Percentiles rank a stretch among this genome's conserved stretches.
Conservation (phyloP, 35 echinoderm and acorn worm genomes). For the Heliocidaris tuberculata region DNA sequence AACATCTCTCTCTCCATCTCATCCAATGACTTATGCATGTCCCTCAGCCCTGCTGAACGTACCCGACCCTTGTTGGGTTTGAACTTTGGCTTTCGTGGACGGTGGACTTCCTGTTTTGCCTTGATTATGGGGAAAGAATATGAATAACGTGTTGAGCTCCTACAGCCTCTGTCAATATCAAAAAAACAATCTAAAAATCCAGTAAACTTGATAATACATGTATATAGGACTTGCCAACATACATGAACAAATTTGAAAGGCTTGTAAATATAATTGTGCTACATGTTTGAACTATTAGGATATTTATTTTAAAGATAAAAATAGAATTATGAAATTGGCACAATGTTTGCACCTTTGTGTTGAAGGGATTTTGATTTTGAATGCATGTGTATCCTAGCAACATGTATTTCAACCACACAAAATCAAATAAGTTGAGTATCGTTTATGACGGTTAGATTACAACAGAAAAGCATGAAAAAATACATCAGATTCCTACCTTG, state of each 20-base stretch:
- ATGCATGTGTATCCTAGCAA: too few species aligned
- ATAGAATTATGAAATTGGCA: too few species aligned
- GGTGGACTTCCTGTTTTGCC: conserved; percentile 56
- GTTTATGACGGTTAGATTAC: not conserved
- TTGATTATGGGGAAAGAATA: conserved; percentile 19
- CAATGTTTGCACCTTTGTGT: too few species aligned
- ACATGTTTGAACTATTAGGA: too few species aligned
- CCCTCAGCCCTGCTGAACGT: conserved; percentile 79
- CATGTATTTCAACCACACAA: too few species aligned
- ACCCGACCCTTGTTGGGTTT: conserved; percentile 88
- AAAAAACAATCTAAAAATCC: not conserved
- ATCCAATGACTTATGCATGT: conserved; percentile 85
- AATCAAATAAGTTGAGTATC: too few species aligned
- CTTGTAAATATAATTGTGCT: too few species aligned
- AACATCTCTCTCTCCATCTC: conserved; percentile 85
- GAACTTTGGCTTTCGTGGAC: conserved; percentile 74
- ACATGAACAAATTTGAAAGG: too few species aligned
- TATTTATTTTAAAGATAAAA: too few species aligned
- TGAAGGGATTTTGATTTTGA: too few species aligned
- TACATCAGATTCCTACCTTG: not conserved
- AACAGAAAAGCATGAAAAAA: not conserved
- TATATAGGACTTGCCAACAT: too few species aligned
- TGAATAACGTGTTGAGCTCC: not conserved
- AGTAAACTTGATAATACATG: not conserved
- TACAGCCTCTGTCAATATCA: not conserved